Evolutionary conservation across 2,113 vertebrate genomes (phyloP).

Genomic region (Platichthys stellatus): DNA sequence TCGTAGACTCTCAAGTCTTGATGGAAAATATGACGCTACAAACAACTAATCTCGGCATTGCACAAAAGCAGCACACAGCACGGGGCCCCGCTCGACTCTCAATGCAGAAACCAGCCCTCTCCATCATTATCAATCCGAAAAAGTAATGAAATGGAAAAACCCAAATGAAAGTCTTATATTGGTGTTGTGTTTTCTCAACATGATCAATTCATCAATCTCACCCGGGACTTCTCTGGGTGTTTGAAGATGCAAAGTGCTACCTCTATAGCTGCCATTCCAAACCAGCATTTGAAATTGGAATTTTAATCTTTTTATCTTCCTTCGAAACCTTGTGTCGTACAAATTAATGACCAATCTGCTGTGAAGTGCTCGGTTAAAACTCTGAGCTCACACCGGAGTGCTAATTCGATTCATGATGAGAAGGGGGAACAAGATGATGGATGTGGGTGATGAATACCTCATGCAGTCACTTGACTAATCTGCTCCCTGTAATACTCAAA

Average conservation of each 20-base stretch:
- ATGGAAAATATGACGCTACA: too few relatives aligned
- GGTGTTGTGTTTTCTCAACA: not conserved
- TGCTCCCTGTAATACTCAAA: not conserved
- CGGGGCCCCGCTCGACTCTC: not conserved
- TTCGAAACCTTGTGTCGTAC: not conserved
- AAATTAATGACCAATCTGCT: conserved; percentile 3
- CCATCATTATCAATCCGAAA: not conserved
- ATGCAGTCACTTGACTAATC: conserved; percentile 13
- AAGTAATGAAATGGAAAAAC: not conserved
- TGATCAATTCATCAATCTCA: not conserved
- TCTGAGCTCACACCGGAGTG: not conserved
- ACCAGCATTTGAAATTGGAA: not conserved
- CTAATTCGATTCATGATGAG: conserved; percentile 32
- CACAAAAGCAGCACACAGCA: not conserved
- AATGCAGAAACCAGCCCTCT: not conserved
- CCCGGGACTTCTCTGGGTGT: not conserved
- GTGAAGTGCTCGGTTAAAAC: conserved; percentile 12
- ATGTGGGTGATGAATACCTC: conserved; percentile 16
- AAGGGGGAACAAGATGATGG: not conserved
- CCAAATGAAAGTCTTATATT: not conserved
- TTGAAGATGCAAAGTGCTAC: conserved; percentile 30
- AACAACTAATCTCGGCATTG: too few relatives aligned
- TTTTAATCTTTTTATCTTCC: conserved; percentile 32
- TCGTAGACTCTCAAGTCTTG: too few relatives aligned
- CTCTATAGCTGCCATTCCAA: conserved; percentile 9